Evolutionary conservation across 1,140 invertebrate species (phyloP).

Genomic region (Drosophila sproati): DNA sequence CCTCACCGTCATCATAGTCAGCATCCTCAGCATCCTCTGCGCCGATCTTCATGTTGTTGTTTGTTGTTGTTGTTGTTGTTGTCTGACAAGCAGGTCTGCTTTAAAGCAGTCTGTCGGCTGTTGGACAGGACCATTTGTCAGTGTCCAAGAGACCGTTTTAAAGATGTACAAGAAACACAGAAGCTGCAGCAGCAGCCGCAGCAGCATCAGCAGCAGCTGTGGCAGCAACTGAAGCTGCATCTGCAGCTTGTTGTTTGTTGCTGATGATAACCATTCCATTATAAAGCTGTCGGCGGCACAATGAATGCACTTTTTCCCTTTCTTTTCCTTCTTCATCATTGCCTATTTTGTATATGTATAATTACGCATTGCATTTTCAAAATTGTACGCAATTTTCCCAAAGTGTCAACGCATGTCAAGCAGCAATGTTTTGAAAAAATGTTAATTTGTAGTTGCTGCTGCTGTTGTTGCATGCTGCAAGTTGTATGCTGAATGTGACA

Average conservation of each 20-base stretch:
- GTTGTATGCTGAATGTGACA: slow-evolving; percentile 30
- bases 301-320: slow-evolving; percentile 52
- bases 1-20: slow-evolving; percentile 37
- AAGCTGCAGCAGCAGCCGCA: slow-evolving; percentile 36
- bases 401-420: slow-evolving; percentile 73
- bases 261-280: slow-evolving; percentile 72
- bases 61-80: no score
- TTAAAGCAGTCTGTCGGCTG: not conserved
- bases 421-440: slow-evolving; percentile 56
- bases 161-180: slow-evolving; percentile 36
- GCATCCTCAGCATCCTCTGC: slow-evolving; percentile 7
- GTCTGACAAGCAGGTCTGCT: slow-evolving; percentile 2
- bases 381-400: slow-evolving; percentile 72
- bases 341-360: slow-evolving; percentile 41
- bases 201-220: slow-evolving; percentile 37
- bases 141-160: slow-evolving; percentile 45
- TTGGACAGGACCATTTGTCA: slow-evolving; percentile 63
- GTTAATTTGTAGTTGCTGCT: slow-evolving; percentile 62
- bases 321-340: slow-evolving; percentile 9
- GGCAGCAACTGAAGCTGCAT: slow-evolving; percentile 29
- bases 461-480: slow-evolving; percentile 38
- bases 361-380: slow-evolving; percentile 65
- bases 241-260: slow-evolving; percentile 25
- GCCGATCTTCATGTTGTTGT: no score
- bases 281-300: slow-evolving; percentile 65